phyloP scores from a whole-genome alignment of 2,113 vertebrate genomes.

The Oxyruncus cristatus region DNA sequence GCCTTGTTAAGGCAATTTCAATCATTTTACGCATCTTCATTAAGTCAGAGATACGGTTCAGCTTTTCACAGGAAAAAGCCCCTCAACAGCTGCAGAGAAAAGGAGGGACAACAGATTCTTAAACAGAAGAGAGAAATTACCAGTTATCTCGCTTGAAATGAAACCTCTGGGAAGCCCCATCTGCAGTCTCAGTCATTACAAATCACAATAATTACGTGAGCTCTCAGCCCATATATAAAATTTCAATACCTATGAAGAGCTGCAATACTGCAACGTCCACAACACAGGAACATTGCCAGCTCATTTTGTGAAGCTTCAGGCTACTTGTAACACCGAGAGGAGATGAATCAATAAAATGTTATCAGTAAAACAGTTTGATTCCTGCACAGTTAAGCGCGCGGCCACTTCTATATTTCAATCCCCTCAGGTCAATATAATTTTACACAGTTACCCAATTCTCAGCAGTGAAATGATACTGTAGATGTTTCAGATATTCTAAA shows the following conservation, averaged over 20 bases:
- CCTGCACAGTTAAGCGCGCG: constrained; percentile 49
- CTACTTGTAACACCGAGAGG: constrained; percentile 51
- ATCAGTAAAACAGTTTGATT: constrained; percentile 68
- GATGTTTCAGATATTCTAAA: constrained; percentile 41
- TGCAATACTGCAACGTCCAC: not conserved
- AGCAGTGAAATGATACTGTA: constrained; percentile 13
- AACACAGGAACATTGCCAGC: not conserved
- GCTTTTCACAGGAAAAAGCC: constrained; percentile 19
- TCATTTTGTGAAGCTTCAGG: constrained; percentile 37
- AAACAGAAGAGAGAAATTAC: constrained; percentile 52
- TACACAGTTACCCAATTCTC: constrained; percentile 53
- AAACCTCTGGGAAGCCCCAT: constrained; percentile 67
- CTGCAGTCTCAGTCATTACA: constrained; percentile 21
- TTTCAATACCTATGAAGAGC: constrained; percentile 8
- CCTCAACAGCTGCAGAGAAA: constrained; percentile 38
- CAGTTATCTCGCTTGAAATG: constrained; percentile 51
- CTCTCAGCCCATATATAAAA: constrained; percentile 14
- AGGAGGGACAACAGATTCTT: constrained; percentile 54
- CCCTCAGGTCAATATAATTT: constrained; percentile 60
- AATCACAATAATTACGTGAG: constrained; percentile 28
- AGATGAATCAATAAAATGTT: constrained; percentile 64
- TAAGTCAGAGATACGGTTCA: constrained; percentile 2
- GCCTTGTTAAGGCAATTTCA: constrained; percentile 30
- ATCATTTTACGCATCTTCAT: constrained; percentile 20
- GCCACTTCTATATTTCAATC: constrained; percentile 55